Evolutionary conservation across 1,140 invertebrate genomes (phyloP).

Genomic region (Cataglyphis hispanica): DNA sequence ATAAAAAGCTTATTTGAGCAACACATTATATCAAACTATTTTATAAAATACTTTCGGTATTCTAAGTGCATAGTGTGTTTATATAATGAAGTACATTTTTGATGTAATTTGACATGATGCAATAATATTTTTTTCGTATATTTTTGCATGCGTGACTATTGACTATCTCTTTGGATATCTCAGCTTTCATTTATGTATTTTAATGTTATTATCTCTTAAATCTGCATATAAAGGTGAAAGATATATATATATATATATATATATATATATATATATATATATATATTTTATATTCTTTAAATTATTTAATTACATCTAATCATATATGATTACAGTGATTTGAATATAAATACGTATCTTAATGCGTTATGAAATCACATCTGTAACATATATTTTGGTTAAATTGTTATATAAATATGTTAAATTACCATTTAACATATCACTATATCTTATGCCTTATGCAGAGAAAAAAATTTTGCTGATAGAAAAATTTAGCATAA

Average conservation of each 20-base stretch:
- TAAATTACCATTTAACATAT: not conserved
- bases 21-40: not conserved
- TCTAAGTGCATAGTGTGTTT: not conserved
- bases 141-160: slow-evolving; percentile 23
- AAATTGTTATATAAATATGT: not conserved
- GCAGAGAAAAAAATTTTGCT: slow-evolving; percentile 8
- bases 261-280: no score
- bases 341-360: slow-evolving; percentile 23
- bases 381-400: no score
- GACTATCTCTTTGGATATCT: slow-evolving; percentile 62
- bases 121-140: not conserved
- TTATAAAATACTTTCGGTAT: slow-evolving; percentile 14
- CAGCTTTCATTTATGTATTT: slow-evolving; percentile 75
- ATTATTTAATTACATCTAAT: slow-evolving; percentile 71
- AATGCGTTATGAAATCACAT: slow-evolving; percentile 5
- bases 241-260: no score
- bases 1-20: not conserved
- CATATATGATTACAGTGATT: slow-evolving; percentile 48
- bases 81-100: not conserved
- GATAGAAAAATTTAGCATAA: slow-evolving; percentile 10
- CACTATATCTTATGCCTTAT: not conserved
- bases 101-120: not conserved
- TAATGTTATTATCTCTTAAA: slow-evolving; percentile 79
- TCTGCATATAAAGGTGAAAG: slow-evolving; percentile 60
- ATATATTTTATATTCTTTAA: slow-evolving; percentile 69